These are phyloP conservation scores for Nesidiocoris tenuis DNA, from an alignment of 2,888 invertebrate genomes.

Conservation along the genomic window DNA sequence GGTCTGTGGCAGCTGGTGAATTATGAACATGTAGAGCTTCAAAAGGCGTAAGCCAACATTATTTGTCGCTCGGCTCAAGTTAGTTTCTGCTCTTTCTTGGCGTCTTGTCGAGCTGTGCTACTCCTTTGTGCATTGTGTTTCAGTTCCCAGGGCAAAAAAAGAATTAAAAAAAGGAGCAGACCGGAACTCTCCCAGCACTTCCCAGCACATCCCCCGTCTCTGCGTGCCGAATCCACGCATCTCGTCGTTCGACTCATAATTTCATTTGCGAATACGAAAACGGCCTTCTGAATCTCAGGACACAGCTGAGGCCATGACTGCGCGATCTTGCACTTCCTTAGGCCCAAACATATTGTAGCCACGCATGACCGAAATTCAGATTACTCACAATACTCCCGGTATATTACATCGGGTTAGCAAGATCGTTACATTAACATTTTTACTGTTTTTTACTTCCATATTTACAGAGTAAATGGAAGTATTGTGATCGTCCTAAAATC, in stretches of 20 bases:
- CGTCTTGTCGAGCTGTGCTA: not conserved
- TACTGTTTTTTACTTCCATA: too few relatives aligned
- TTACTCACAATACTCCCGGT: too few relatives aligned
- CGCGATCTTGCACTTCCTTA: too few relatives aligned
- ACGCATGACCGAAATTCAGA: too few relatives aligned
- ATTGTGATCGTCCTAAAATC: too few relatives aligned
- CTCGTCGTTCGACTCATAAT: not conserved
- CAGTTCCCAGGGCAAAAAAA: not conserved
- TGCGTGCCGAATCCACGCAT: not conserved
- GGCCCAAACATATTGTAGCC: too few relatives aligned
- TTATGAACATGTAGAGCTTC: too few relatives aligned
- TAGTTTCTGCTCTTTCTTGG: not conserved
- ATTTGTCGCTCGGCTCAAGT: not conserved
- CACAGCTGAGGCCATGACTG: not conserved
- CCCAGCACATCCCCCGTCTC: not conserved
- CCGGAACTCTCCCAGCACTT: not conserved
- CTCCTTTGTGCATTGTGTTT: not conserved
- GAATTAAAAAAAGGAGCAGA: not conserved
- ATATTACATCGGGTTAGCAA: too few relatives aligned
- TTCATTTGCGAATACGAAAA: not conserved
- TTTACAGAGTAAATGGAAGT: too few relatives aligned
- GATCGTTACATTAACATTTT: too few relatives aligned
- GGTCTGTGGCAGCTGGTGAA: too few relatives aligned
- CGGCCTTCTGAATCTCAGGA: not conserved
- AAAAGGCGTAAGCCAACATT: not conserved